These are phyloP conservation scores for Thymelicus lineola DNA, from an alignment of 2,888 invertebrate genomes.

Conservation along the genomic window DNA sequence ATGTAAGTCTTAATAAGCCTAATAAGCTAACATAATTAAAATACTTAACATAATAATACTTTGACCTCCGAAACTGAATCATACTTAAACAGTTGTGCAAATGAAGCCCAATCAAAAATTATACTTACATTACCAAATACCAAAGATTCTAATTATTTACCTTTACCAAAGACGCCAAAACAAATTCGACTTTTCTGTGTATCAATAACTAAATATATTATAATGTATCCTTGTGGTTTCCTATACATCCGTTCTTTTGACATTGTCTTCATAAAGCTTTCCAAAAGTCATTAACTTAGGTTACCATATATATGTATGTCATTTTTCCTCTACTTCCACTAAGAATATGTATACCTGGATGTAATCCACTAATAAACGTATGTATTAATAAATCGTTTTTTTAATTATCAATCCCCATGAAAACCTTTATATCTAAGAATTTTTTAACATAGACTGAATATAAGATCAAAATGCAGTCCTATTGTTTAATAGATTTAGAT, in stretches of 20 bases:
- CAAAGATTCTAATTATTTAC: background rate
- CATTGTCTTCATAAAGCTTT: background rate
- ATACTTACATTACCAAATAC: background rate
- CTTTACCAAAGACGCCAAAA: background rate
- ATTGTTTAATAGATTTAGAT: too few species aligned
- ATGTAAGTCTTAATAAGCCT: too few species aligned
- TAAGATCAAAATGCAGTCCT: too few species aligned
- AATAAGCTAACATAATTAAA: too few species aligned
- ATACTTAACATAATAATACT: too few species aligned
- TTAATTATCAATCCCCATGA: background rate
- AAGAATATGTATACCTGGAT: conserved; percentile 31
- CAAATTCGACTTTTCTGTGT: background rate
- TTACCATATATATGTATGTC: background rate
- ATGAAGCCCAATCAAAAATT: background rate
- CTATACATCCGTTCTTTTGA: background rate
- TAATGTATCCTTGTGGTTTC: background rate
- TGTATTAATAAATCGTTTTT: conserved; percentile 11
- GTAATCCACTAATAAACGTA: conserved; percentile 29
- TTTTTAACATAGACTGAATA: too few species aligned
- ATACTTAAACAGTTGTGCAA: too few species aligned
- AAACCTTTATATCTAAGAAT: too few species aligned
- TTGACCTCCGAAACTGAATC: too few species aligned
- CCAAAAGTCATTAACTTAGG: background rate
- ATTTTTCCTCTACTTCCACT: conserved; percentile 13
- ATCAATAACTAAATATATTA: background rate